Evolutionary conservation across 2,113 vertebrate species (phyloP).

Genomic region (Anser brachyrhynchus): DNA sequence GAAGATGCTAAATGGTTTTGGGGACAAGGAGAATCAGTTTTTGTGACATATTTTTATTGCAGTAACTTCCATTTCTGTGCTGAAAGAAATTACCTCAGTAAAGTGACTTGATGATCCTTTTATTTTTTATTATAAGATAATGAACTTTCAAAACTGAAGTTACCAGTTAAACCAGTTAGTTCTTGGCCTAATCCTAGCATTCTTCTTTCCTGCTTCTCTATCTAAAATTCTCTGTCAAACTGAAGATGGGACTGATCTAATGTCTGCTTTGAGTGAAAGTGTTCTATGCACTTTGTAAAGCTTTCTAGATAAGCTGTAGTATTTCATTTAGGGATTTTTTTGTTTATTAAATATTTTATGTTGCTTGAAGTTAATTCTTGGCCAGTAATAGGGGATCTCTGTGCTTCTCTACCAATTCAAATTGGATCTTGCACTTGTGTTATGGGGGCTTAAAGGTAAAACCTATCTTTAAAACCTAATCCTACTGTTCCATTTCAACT

Average conservation of each 20-base stretch:
- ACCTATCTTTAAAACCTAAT: not conserved
- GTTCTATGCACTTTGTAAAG: not conserved
- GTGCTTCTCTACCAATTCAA: not conserved
- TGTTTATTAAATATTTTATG: not conserved
- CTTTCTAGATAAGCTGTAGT: not conserved
- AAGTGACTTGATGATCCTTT: not conserved
- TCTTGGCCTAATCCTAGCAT: not conserved
- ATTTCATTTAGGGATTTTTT: not conserved
- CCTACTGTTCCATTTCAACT: not conserved
- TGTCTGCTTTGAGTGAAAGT: not conserved
- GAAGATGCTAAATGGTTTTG: not conserved
- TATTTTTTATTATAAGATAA: not conserved
- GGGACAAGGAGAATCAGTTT: not conserved
- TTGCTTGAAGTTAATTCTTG: not conserved
- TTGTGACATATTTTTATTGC: rapidly evolving
- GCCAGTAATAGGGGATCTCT: not conserved
- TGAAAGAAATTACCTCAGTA: not conserved
- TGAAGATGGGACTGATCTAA: not conserved
- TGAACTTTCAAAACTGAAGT: not conserved
- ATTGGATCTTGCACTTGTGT: rapidly evolving
- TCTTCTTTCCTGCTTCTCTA: not conserved
- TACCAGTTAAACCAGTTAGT: not conserved
- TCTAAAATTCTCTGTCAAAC: not conserved
- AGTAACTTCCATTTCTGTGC: not conserved
- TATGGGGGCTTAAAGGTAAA: not conserved